phyloP scores from a whole-genome alignment of 2,888 invertebrate genomes.

The Sthenelais limicola region DNA sequence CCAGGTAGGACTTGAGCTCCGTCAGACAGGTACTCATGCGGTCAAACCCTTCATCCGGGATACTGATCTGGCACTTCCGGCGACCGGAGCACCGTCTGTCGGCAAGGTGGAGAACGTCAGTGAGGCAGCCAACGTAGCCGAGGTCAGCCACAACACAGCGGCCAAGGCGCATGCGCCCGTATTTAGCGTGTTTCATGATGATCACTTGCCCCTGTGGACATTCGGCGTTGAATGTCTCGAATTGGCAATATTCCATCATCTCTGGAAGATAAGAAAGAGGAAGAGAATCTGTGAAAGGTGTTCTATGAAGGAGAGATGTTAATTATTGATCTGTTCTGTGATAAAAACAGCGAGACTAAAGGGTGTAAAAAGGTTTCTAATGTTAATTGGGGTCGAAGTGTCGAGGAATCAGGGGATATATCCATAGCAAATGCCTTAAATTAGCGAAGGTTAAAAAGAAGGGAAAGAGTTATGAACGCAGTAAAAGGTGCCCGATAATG shows the following conservation, averaged over 20 bases:
- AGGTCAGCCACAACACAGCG: slow-evolving; percentile 34
- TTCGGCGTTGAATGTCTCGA: slow-evolving; percentile 26
- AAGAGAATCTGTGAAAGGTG: too few relatives aligned
- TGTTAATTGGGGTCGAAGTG: too few relatives aligned
- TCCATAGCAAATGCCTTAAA: too few relatives aligned
- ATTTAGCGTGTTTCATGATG: slow-evolving; percentile 32
- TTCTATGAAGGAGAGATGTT: too few relatives aligned
- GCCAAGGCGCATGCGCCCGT: slow-evolving; percentile 38
- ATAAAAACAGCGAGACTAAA: too few relatives aligned
- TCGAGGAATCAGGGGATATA: too few relatives aligned
- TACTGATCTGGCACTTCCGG: slow-evolving; percentile 32
- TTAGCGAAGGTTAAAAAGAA: too few relatives aligned
- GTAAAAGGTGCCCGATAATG: too few relatives aligned
- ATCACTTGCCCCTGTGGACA: slow-evolving; percentile 33
- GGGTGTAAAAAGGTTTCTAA: too few relatives aligned
- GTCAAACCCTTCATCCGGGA: slow-evolving; percentile 34
- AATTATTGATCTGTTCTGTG: too few relatives aligned
- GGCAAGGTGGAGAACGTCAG: slow-evolving; percentile 34
- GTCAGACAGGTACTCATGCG: slow-evolving; percentile 22
- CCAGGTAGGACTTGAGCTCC: slow-evolving; percentile 31
- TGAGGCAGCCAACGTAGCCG: slow-evolving; percentile 37
- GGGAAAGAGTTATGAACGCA: too few relatives aligned
- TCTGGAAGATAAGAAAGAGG: slow-evolving; percentile 9
- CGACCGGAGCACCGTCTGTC: slow-evolving; percentile 35
- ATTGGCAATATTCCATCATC: slow-evolving; percentile 33